phyloP scores from a whole-genome alignment of 1,140 invertebrate genomes.

The Galleria mellonella region DNA sequence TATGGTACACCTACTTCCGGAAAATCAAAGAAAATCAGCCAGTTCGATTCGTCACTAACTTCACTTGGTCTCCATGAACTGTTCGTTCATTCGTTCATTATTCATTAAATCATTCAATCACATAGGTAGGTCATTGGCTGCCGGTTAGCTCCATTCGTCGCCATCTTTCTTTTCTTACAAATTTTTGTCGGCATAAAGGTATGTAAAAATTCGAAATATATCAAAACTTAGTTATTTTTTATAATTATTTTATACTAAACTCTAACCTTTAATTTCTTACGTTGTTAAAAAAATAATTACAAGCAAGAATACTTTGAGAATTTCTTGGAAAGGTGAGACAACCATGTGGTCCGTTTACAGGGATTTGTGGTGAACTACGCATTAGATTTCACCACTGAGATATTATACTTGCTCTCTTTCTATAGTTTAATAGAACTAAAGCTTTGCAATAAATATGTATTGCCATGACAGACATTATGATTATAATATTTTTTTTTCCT shows the following conservation, averaged over 20 bases:
- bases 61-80: too few species aligned
- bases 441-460: too few species aligned
- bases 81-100: slow-evolving; percentile 2
- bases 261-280: too few species aligned
- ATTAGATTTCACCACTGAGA: slow-evolving; percentile 29
- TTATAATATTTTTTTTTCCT: not conserved
- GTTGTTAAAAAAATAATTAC: not conserved
- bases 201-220: slow-evolving; percentile 36
- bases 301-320: not conserved
- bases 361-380: slow-evolving; percentile 53
- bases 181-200: slow-evolving; percentile 59
- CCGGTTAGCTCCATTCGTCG: slow-evolving; percentile 23
- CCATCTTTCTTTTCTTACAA: slow-evolving; percentile 65
- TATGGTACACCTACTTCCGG: too few species aligned
- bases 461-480: not conserved
- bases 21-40: slow-evolving; percentile 5
- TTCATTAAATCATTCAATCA: slow-evolving; percentile 23
- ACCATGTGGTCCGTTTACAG: slow-evolving; percentile 61
- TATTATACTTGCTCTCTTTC: not conserved
- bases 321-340: slow-evolving; percentile 11
- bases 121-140: slow-evolving; percentile 22
- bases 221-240: not conserved
- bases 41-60: not conserved
- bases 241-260: too few species aligned
- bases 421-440: too few species aligned